A percentile compares a stretch with the other conserved stretches of the same genome.
Conservation (phyloP, 2,113 vertebrate species). For the Uria lomvia region DNA sequence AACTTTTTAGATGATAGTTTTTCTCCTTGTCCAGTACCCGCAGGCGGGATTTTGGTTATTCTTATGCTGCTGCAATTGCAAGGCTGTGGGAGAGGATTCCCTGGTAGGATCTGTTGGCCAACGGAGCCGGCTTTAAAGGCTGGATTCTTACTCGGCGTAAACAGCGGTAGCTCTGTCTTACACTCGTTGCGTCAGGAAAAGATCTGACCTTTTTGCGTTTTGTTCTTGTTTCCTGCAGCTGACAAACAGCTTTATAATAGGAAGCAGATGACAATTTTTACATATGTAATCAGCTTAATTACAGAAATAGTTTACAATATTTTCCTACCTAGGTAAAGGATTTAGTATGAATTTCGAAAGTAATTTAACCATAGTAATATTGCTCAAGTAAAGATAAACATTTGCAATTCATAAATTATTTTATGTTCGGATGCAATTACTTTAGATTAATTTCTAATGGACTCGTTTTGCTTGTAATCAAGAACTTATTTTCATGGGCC, state of each 20-base stretch:
- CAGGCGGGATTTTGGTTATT: not conserved
- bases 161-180: not conserved
- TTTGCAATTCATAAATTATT: not conserved
- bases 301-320: not conserved
- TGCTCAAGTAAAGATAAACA: not conserved
- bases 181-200: not conserved
- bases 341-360: not conserved
- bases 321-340: not conserved
- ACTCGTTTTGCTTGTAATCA: not conserved
- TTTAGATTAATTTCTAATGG: slow-evolving; percentile 44
- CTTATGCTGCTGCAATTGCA: not conserved
- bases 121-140: not conserved
- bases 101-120: fast-evolving
- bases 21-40: not conserved
- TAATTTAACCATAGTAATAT: not conserved
- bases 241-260: not conserved
- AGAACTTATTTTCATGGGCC: slow-evolving; percentile 1
- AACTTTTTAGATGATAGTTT: fast-evolving
- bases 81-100: not conserved
- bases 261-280: not conserved
- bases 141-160: not conserved
- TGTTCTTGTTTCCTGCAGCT: not conserved
- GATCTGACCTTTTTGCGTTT: not conserved
- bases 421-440: not conserved
- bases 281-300: slow-evolving; percentile 9